Evolutionary conservation across 2,797 vertebrate species (phyloP).

Genomic region (Echiichthys vipera): DNA sequence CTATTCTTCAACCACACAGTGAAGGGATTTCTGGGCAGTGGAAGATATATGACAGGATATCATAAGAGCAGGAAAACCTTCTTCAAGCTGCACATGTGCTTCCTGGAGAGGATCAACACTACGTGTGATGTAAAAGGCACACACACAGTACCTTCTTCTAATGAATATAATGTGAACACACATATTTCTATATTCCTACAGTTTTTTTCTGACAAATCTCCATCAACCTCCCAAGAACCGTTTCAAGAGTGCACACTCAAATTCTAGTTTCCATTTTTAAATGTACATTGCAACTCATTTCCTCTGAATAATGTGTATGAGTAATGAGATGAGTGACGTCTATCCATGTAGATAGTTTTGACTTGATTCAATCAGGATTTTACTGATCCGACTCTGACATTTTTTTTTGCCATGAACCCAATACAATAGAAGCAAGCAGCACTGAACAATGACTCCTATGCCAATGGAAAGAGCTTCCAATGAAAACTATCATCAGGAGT

Average conservation of each 20-base stretch:
- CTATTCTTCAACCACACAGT: neutral
- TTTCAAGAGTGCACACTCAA: too few relatives aligned
- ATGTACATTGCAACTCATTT: too few relatives aligned
- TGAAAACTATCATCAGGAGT: too few relatives aligned
- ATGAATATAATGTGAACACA: too few relatives aligned
- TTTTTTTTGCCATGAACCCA: neutral
- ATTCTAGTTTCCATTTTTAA: too few relatives aligned
- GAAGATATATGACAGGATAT: slow-evolving; percentile 1
- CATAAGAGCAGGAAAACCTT: neutral
- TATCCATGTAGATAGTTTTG: too few relatives aligned
- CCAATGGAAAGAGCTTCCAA: neutral
- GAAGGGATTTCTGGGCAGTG: neutral
- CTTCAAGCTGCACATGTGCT: neutral
- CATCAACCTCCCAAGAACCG: too few relatives aligned
- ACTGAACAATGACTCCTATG: neutral
- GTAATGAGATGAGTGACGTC: too few relatives aligned
- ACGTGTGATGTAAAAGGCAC: neutral
- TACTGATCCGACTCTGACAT: neutral
- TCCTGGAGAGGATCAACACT: neutral
- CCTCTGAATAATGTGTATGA: too few relatives aligned
- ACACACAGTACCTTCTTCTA: too few relatives aligned
- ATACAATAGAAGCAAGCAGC: neutral
- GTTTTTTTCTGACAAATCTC: too few relatives aligned
- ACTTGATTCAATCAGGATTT: neutral
- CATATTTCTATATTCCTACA: too few relatives aligned